Conservation (phyloP, 2,113 vertebrate genomes). For the Rallus limicola region DNA sequence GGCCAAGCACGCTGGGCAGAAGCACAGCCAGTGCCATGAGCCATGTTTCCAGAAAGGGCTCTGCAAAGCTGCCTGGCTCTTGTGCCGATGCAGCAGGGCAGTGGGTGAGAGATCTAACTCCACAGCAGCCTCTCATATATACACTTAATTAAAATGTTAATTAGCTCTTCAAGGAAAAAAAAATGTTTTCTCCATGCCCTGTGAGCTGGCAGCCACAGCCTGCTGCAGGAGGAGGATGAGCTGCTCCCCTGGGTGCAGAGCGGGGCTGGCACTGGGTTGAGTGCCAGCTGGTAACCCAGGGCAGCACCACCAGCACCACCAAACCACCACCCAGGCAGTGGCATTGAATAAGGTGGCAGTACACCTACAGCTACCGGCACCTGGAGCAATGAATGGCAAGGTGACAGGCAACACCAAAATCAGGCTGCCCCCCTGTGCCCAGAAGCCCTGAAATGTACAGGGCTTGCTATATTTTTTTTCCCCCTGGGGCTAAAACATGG, state of each 20-base stretch:
- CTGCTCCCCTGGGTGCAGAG: neutral
- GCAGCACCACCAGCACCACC: neutral
- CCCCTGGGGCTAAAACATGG: neutral
- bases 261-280: neutral
- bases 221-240: accelerated
- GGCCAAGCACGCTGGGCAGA: accelerated
- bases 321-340: neutral
- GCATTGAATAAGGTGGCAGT: accelerated
- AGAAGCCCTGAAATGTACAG: neutral
- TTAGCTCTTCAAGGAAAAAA: neutral
- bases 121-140: neutral
- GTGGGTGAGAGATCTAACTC: neutral
- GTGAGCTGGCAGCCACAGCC: neutral
- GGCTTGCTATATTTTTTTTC: neutral
- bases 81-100: neutral
- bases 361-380: accelerated
- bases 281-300: accelerated
- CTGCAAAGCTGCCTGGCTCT: neutral
- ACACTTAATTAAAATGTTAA: neutral
- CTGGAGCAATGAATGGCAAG: neutral
- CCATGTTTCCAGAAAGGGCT: neutral
- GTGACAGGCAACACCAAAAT: neutral
- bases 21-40: neutral
- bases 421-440: neutral
- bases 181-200: neutral